Percentiles rank a stretch among this genome's conserved stretches.
Evolutionary conservation across 2,113 vertebrate genomes (phyloP).

Genomic region (Poeciliopsis occidentalis): DNA sequence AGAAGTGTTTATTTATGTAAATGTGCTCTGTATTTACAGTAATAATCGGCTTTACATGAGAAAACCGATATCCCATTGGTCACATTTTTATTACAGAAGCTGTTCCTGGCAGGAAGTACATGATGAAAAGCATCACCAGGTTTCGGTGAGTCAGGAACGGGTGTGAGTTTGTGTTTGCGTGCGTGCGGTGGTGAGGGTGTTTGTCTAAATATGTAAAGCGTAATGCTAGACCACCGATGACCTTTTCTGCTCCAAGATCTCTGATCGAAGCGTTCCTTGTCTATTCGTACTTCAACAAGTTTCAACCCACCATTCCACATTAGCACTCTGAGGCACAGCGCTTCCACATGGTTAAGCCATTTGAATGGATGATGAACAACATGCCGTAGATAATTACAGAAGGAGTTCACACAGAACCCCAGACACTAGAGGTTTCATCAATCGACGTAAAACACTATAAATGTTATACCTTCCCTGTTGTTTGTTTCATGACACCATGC

Average conservation of each 20-base stretch:
- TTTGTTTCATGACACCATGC: too few species aligned
- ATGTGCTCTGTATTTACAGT: slow-evolving; percentile 62
- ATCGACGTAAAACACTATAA: background rate
- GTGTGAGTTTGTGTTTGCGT: slow-evolving; percentile 21
- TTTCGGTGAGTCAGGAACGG: background rate
- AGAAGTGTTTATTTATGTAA: slow-evolving; percentile 73
- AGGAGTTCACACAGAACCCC: background rate
- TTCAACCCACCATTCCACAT: slow-evolving; percentile 28
- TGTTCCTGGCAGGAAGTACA: slow-evolving; percentile 20
- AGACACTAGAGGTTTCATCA: background rate
- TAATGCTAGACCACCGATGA: slow-evolving; percentile 47
- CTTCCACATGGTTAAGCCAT: slow-evolving; percentile 55
- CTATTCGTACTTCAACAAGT: slow-evolving; percentile 22
- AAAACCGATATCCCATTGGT: background rate
- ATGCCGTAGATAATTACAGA: slow-evolving; percentile 1
- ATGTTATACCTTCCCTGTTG: too few species aligned
- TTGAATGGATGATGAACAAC: slow-evolving; percentile 43
- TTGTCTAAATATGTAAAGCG: slow-evolving; percentile 37
- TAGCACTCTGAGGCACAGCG: slow-evolving; percentile 40
- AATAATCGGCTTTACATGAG: slow-evolving; percentile 39
- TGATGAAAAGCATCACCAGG: slow-evolving; percentile 45
- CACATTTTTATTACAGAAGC: slow-evolving; percentile 35
- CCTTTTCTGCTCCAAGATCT: slow-evolving; percentile 34
- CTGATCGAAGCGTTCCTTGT: background rate
- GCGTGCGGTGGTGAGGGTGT: slow-evolving; percentile 18